Conservation (phyloP, 2,113 vertebrate genomes). For the Microtus richardsoni region DNA sequence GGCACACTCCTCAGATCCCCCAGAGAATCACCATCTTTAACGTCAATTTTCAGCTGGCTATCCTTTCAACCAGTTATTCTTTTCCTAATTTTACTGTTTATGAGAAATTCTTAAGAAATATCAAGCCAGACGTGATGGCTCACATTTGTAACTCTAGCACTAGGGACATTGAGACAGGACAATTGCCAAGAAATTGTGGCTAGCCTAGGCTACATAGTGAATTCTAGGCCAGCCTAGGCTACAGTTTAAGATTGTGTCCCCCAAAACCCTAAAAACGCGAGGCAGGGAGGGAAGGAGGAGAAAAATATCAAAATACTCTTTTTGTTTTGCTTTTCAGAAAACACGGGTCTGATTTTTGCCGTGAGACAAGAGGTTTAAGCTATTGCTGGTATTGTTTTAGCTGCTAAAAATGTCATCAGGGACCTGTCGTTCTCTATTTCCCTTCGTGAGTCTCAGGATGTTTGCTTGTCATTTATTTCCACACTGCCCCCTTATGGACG, state of each 20-base stretch:
- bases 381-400: neutral
- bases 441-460: neutral
- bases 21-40: neutral
- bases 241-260: neutral
- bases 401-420: neutral
- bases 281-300: neutral
- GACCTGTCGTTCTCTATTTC: neutral
- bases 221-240: neutral
- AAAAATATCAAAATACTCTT: neutral
- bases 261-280: neutral
- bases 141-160: neutral
- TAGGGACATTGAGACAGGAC: neutral
- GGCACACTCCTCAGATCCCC: neutral
- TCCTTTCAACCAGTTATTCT: neutral
- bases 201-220: neutral
- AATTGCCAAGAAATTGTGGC: neutral
- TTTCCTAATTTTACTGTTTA: neutral
- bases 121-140: neutral
- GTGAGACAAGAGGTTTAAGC: neutral
- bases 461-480: neutral
- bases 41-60: neutral
- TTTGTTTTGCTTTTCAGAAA: neutral
- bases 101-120: conserved; percentile 4
- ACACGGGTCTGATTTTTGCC: conserved; percentile 3
- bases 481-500: neutral